phyloP scores from a whole-genome alignment of 2,113 vertebrate genomes.

The Phaethornis superciliosus region DNA sequence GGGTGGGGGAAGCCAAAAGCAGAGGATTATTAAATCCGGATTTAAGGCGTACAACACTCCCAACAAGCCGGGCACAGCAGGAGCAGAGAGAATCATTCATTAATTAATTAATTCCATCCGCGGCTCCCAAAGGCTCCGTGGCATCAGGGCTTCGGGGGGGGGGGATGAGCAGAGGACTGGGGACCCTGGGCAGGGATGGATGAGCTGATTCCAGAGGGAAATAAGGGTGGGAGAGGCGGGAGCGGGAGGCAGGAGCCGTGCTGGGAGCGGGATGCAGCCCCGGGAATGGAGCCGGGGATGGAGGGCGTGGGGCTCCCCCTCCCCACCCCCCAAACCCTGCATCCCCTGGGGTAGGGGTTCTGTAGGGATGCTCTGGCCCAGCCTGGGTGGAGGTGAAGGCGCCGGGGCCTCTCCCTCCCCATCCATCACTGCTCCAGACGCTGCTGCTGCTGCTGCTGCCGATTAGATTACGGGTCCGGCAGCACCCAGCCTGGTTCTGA shows the following conservation, averaged over 20 bases:
- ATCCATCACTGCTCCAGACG: background rate
- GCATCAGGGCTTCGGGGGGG: background rate
- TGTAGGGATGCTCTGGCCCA: background rate
- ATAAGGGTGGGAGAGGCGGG: background rate
- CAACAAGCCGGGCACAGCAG: background rate
- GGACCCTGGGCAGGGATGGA: background rate
- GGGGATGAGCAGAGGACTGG: accelerated
- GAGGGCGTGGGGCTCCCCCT: background rate
- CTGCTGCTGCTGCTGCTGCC: background rate
- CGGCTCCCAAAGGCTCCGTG: background rate
- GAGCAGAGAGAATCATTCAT: background rate
- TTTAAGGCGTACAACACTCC: accelerated
- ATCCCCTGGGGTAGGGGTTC: background rate
- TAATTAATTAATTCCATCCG: accelerated
- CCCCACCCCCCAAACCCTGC: accelerated
- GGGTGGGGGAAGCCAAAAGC: background rate
- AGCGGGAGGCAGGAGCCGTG: background rate
- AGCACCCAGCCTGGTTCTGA: background rate
- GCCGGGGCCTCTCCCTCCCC: background rate
- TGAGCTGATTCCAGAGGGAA: background rate
- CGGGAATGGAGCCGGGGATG: accelerated
- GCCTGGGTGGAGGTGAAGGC: background rate
- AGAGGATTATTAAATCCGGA: background rate
- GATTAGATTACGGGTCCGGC: background rate
- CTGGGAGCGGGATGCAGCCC: background rate